Base-by-base conservation (phyloP, 53 echinoderm and acorn worm genomes). In the Zoroaster sp. region DNA sequence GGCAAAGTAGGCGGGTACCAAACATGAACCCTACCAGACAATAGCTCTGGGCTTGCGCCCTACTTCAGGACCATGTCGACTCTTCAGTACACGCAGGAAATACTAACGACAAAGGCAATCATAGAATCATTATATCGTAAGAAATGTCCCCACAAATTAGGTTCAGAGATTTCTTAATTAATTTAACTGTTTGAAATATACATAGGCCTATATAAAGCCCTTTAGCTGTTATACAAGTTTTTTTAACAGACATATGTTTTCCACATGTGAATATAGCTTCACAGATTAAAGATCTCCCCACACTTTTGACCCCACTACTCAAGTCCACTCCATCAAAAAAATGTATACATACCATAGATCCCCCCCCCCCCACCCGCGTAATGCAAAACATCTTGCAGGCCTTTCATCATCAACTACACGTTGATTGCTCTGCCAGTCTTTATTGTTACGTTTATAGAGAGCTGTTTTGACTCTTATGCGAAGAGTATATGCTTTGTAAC, bases 21-120 rank as follows among this genome's bases (percentile, higher is more conserved):
- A 82, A 67, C 68, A 36, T 78, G 51, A 28, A 44, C 32, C 34
- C 43, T 15, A 70, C 85, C 85, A 68, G 83, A 40, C 69, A 43
- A 83, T 83, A 44, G 83, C 85, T 85, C 38, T 36, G 34, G 85
- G 85, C 85, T 23, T 47, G 69, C 69, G 71, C 70, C 49, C 51
- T 70, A 71, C 85, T 85, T 70, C 69, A 40, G 51, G 72, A 71
- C 71, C 85, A 71, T 69, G 46, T 85, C 71, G 85, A 71, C 85
- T 69, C 71, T 45, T 71, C 35, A 33, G 30, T 18, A 66, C 25
- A 35, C 47, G 45, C 63, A 35, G 47, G 18, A 11, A 32, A 31
- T 14, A 33, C 21, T 14, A 49, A 51, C 18, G 8, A 78, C n/a
- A 30, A 25, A 0, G 18, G 73, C 73, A 73, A 14, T 59, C 78